Conservation (phyloP, 2,113 vertebrate genomes). For the Xiphias gladius region DNA sequence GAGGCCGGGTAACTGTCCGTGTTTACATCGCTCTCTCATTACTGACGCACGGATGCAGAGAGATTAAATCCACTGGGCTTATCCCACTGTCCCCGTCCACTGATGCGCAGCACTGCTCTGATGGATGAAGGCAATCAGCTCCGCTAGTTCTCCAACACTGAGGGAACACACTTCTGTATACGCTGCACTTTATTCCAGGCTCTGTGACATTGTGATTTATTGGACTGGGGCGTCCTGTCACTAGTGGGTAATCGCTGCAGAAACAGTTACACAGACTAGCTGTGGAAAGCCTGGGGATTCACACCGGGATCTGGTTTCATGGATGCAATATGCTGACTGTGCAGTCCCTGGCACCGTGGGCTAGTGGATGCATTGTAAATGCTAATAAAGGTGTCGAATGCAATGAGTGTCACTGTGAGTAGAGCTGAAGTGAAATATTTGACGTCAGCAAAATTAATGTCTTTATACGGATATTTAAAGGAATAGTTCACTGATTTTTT, state of each 20-base stretch:
- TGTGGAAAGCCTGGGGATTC: slow-evolving; percentile 11
- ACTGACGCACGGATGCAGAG: neutral
- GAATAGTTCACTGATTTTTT: neutral
- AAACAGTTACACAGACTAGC: neutral
- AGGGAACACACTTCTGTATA: slow-evolving; percentile 51
- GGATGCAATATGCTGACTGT: slow-evolving; percentile 32
- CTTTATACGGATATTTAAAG: neutral
- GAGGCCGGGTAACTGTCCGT: neutral
- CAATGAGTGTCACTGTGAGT: neutral
- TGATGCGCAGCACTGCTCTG: slow-evolving; percentile 2
- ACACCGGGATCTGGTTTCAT: slow-evolving; percentile 23
- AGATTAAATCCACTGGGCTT: slow-evolving; percentile 2
- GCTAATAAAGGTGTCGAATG: slow-evolving; percentile 3
- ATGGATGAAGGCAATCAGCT: slow-evolving; percentile 58
- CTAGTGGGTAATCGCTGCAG: slow-evolving; percentile 13
- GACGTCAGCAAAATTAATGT: neutral
- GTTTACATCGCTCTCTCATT: neutral
- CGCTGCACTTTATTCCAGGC: slow-evolving; percentile 36
- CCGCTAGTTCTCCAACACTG: slow-evolving; percentile 28
- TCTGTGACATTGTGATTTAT: slow-evolving; percentile 68
- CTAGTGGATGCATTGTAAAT: neutral
- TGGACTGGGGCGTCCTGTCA: slow-evolving; percentile 32
- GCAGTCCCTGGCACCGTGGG: neutral
- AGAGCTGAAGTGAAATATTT: neutral
- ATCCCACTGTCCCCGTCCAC: neutral